A percentile compares a stretch with the other conserved stretches of the same genome.
These are phyloP conservation scores for Gasteruption jaculator DNA, from an alignment of 2,888 invertebrate genomes.

Conservation along the genomic window DNA sequence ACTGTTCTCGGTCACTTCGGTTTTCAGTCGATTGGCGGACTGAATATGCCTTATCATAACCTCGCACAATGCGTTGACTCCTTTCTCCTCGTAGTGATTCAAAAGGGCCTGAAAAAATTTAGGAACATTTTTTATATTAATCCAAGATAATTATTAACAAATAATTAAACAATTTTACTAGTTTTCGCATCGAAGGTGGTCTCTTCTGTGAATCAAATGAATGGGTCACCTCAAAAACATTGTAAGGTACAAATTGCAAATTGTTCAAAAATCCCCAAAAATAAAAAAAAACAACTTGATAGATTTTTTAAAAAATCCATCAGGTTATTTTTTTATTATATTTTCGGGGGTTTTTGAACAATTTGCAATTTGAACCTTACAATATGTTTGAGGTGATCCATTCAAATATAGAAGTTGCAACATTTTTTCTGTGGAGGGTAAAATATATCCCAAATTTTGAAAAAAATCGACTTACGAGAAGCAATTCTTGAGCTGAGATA, in stretches of 20 bases:
- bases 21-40: conserved; percentile 55
- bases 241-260: no score
- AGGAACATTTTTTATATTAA: conserved; percentile 11
- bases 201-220: no score
- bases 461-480: conserved; percentile 52
- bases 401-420: background rate
- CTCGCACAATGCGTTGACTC: conserved; percentile 56
- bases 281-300: no score
- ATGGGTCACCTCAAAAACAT: no score
- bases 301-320: no score
- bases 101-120: conserved; percentile 34
- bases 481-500: conserved; percentile 62
- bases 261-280: no score
- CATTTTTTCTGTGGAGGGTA: background rate
- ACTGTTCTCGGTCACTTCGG: conserved; percentile 32
- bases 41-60: conserved; percentile 61
- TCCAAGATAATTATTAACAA: conserved; percentile 4
- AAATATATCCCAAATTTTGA: background rate
- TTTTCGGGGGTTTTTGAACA: no score
- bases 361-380: no score
- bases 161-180: background rate
- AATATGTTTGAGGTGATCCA: no score
- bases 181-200: conserved; percentile 3
- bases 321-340: no score
- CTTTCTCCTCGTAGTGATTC: conserved; percentile 53